Conservation (phyloP, 30 jellyfish, hydroid and myxozoan genomes). For the Chrysaora quinquecirrha region DNA sequence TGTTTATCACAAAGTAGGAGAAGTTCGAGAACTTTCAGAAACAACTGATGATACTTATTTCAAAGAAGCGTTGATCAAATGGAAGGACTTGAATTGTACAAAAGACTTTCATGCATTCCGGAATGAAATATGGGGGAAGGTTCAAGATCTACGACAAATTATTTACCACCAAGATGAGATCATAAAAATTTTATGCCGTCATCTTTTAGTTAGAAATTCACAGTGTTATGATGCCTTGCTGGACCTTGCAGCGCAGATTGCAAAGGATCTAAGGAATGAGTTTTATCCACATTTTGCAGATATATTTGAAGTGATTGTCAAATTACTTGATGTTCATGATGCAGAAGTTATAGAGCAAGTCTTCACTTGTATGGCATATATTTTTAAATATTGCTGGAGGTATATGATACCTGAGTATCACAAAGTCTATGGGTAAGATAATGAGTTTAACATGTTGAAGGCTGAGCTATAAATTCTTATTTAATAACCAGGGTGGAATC, state of each 20-base stretch:
- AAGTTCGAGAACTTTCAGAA: constrained; percentile 75
- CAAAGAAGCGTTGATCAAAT: constrained; percentile 73
- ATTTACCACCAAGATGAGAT: constrained; percentile 74
- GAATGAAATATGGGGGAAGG: constrained; percentile 57
- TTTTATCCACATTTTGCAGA: constrained; percentile 72
- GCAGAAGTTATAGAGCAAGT: constrained; percentile 78
- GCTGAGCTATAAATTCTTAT: too few relatives aligned
- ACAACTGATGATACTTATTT: constrained; percentile 89
- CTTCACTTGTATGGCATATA: constrained; percentile 76
- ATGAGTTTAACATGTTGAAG: too few relatives aligned
- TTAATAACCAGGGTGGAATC: too few relatives aligned
- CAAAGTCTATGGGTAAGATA: constrained; percentile 75
- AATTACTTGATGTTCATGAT: constrained; percentile 46
- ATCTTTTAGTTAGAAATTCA: constrained; percentile 29
- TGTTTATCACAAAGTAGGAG: constrained; percentile 67
- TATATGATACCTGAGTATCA: constrained; percentile 66
- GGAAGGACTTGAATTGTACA: constrained; percentile 89
- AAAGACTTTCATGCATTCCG: constrained; percentile 55
- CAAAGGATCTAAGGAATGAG: constrained; percentile 81
- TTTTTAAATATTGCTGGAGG: constrained; percentile 86
- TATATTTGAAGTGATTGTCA: constrained; percentile 33
- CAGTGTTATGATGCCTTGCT: constrained; percentile 81
- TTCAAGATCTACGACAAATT: constrained; percentile 75
- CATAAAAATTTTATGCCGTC: constrained; percentile 38
- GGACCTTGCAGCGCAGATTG: constrained; percentile 77